A percentile compares a stretch with the other conserved stretches of the same genome.
Conservation (phyloP, 1,140 invertebrate genomes). For the Eumeta japonica region DNA sequence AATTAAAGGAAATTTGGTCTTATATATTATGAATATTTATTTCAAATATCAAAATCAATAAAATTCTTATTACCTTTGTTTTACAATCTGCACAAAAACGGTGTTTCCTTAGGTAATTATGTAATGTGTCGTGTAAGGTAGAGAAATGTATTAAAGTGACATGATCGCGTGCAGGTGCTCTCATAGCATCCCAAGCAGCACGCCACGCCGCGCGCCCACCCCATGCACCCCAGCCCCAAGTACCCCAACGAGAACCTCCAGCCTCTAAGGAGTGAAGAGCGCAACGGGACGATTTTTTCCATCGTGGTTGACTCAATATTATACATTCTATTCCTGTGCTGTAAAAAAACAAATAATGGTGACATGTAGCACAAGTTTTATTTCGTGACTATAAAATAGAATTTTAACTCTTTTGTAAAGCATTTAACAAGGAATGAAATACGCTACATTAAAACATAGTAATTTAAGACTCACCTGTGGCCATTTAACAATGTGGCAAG, state of each 20-base stretch:
- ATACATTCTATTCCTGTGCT: slow-evolving; percentile 75
- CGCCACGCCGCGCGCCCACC: slow-evolving; percentile 65
- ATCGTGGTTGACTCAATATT: slow-evolving; percentile 78
- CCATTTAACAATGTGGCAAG: slow-evolving; percentile 81
- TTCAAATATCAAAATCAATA: too few species aligned
- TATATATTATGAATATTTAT: too few species aligned
- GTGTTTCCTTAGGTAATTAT: slow-evolving; percentile 88
- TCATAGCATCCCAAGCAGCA: slow-evolving; percentile 87
- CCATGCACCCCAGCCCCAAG: slow-evolving; percentile 61
- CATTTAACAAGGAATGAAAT: too few species aligned
- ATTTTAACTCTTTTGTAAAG: too few species aligned
- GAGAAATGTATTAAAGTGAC: slow-evolving; percentile 82
- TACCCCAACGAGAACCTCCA: slow-evolving; percentile 73
- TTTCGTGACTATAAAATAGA: too few species aligned
- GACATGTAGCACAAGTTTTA: too few species aligned
- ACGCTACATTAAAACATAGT: too few species aligned
- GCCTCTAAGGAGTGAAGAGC: slow-evolving; percentile 84
- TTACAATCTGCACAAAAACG: slow-evolving; percentile 90
- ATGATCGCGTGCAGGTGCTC: slow-evolving; percentile 77
- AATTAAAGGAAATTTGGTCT: too few species aligned
- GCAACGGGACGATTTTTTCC: slow-evolving; percentile 84
- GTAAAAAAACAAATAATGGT: slow-evolving; percentile 19
- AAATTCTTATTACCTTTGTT: slow-evolving; percentile 78
- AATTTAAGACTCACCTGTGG: slow-evolving; percentile 73
- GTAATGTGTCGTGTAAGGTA: slow-evolving; percentile 78